Evolutionary conservation across 2,888 invertebrate genomes (phyloP).

Genomic region (Mesorhabditis belari): DNA sequence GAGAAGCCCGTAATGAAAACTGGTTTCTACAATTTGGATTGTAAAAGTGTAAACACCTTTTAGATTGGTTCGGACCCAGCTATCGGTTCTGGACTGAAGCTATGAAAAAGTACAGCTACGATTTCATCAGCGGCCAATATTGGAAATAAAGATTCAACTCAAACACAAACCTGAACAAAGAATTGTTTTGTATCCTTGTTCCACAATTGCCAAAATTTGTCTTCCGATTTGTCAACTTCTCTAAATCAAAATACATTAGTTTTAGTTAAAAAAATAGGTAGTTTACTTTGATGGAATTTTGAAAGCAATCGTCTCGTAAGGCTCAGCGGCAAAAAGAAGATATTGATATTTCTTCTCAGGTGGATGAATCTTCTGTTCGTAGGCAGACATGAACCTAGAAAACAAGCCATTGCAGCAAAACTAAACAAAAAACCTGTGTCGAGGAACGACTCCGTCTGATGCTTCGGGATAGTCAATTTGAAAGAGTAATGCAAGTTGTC

Average conservation of each 20-base stretch:
- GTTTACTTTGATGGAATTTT: constrained; percentile 74
- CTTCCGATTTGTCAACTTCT: constrained; percentile 94
- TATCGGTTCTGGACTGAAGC: no score
- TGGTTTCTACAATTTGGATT: no score
- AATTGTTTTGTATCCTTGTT: constrained; percentile 82
- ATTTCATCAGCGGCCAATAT: not conserved
- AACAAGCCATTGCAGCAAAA: constrained; percentile 7
- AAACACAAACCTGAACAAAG: constrained; percentile 39
- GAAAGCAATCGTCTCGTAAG: constrained; percentile 98
- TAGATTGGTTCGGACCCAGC: no score
- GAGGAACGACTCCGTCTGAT: constrained; percentile 58
- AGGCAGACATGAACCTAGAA: constrained; percentile 86
- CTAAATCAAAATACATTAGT: constrained; percentile 56
- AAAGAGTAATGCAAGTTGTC: constrained; percentile 91
- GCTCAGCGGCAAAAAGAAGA: constrained; percentile 93
- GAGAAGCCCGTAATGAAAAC: no score
- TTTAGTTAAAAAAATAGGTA: not conserved
- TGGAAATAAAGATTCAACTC: not conserved
- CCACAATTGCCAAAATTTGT: constrained; percentile 96
- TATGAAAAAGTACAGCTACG: no score
- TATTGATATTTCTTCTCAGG: constrained; percentile 84
- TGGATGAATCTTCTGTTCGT: constrained; percentile 79
- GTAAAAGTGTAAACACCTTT: no score
- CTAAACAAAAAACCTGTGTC: constrained; percentile 65
- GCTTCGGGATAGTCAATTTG: constrained; percentile 67